phyloP scores from a whole-genome alignment of 2,113 vertebrate genomes.

The Centrocercus urophasianus region DNA sequence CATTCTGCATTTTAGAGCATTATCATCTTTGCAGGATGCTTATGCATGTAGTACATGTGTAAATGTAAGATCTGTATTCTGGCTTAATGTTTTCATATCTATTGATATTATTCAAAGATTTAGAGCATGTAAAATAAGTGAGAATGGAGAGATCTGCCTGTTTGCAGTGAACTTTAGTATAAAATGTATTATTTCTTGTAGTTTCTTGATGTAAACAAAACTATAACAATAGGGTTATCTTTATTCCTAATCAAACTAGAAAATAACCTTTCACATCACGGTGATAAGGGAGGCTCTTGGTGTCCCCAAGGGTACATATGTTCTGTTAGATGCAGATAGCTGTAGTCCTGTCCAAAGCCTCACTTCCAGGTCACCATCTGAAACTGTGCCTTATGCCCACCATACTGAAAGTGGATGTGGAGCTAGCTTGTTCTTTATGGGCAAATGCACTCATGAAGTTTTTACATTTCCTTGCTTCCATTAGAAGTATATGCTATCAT shows the following conservation, averaged over 20 bases:
- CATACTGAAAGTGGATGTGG: fast-evolving
- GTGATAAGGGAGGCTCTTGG: fast-evolving
- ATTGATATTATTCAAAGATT: not conserved
- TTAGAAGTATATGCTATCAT: not conserved
- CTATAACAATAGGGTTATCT: not conserved
- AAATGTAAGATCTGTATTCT: not conserved
- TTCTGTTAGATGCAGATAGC: not conserved
- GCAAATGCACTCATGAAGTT: not conserved
- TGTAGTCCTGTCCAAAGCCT: not conserved
- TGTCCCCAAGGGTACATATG: not conserved
- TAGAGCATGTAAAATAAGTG: not conserved
- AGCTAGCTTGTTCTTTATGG: not conserved
- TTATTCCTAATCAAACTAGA: not conserved
- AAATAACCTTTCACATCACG: not conserved
- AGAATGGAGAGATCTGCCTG: not conserved
- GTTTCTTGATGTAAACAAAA: not conserved
- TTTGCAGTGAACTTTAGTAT: not conserved
- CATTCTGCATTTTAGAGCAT: not conserved
- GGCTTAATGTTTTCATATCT: conserved; percentile 25
- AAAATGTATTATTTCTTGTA: not conserved
- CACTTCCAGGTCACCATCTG: not conserved
- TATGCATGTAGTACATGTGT: not conserved
- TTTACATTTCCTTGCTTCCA: not conserved
- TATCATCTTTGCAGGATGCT: not conserved
- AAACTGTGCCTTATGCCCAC: not conserved